Percentiles rank a stretch among this genome's conserved stretches.
Evolutionary conservation across 2,888 invertebrate species (phyloP).

Genomic region (Heliconius aoede): DNA sequence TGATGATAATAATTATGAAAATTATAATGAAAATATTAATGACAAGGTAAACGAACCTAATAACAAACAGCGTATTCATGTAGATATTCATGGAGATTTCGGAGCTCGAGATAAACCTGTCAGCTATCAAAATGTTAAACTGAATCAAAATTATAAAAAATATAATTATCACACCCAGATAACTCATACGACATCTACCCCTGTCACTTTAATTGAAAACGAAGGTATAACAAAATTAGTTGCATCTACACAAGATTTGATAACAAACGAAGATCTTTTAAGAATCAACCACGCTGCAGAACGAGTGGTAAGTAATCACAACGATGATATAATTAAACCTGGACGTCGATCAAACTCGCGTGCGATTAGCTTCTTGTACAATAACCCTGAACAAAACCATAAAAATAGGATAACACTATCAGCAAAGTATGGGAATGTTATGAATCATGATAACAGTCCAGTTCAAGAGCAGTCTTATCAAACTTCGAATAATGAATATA

Average conservation of each 20-base stretch:
- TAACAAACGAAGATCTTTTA: conserved; percentile 85
- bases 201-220: conserved; percentile 56
- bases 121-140: conserved; percentile 61
- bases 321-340: conserved; percentile 71
- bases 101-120: conserved; percentile 59
- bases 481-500: conserved; percentile 61
- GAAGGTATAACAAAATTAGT: conserved; percentile 79
- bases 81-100: conserved; percentile 66
- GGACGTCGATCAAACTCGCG: conserved; percentile 52
- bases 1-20: conserved; percentile 49
- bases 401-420: conserved; percentile 64
- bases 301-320: conserved; percentile 59
- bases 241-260: conserved; percentile 84
- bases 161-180: conserved; percentile 62
- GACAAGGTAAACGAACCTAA: conserved; percentile 57
- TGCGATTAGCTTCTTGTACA: conserved; percentile 20
- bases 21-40: conserved; percentile 51
- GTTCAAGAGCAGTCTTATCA: conserved; percentile 48
- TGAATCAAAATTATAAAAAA: conserved; percentile 70
- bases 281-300: conserved; percentile 84
- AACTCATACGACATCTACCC: conserved; percentile 52
- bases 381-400: conserved; percentile 49
- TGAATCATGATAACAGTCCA: conserved; percentile 59
- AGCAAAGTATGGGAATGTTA: conserved; percentile 69
- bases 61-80: conserved; percentile 57